A percentile compares a stretch with the other conserved stretches of the same genome.
These are phyloP conservation scores for Anoplolepis gracilipes DNA, from an alignment of 1,140 invertebrate genomes.

Conservation along the genomic window DNA sequence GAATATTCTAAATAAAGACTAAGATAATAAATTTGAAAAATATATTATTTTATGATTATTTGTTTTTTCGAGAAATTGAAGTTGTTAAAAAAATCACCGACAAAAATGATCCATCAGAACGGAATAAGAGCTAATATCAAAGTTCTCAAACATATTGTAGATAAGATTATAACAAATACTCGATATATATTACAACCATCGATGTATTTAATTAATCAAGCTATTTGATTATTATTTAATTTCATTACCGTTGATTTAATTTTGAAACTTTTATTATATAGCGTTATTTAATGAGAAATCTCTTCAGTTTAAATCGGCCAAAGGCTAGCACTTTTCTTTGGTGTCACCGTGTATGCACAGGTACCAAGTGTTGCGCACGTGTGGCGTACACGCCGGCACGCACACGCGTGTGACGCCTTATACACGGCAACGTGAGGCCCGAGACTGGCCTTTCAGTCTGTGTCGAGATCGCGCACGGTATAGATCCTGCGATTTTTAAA, in stretches of 20 bases:
- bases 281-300: background rate
- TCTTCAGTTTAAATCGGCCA: background rate
- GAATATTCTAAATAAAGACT: too few species aligned
- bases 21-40: too few species aligned
- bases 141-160: background rate
- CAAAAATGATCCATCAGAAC: too few species aligned
- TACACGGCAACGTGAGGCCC: conserved; percentile 66
- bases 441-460: conserved; percentile 72
- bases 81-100: too few species aligned
- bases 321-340: background rate
- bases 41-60: too few species aligned
- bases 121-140: background rate
- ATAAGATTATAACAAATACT: background rate
- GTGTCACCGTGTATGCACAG: conserved; percentile 72
- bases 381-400: conserved; percentile 44
- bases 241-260: too few species aligned
- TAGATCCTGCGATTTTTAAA: conserved; percentile 67
- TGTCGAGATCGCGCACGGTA: conserved; percentile 74
- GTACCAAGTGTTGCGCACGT: conserved; percentile 49
- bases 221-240: too few species aligned
- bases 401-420: conserved; percentile 60
- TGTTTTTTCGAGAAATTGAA: too few species aligned
- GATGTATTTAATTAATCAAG: too few species aligned
- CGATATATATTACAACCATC: too few species aligned
- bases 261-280: too few species aligned